Base-by-base conservation (phyloP, 2,888 invertebrate species). In the Macrophya alboannulata region DNA sequence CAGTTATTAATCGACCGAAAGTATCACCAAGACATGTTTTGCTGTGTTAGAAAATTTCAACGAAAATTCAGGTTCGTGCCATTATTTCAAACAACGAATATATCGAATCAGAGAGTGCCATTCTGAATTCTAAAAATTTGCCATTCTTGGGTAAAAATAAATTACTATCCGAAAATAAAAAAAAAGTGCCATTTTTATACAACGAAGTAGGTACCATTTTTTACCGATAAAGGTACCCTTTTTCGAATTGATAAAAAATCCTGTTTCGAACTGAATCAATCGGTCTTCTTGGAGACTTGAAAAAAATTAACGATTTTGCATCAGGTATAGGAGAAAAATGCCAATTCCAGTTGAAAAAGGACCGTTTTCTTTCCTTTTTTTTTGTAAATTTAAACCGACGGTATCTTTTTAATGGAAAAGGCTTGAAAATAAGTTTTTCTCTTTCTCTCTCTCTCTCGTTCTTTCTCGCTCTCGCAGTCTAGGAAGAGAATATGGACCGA, bases 401-500 rank as follows among this genome's bases (percentile, higher is more conserved):
- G 62, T 51, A 51, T 6, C 51, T 51, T 51, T 51, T 51, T 51
- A 21, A 25, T 21, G 12, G 21, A 62, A 25, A 62, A 25, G 25
- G 21, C 0, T 21, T 10, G 3, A 1, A 17, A 45, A n/a, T 9
- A 10, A 43, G 43, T 21, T 45, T 74, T 51, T 31, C 76, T 5
- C 43, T 40, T n/a, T 43, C 43, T 76, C 76, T 76, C 17, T 76
- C 76, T 51, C 21, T 15, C 8, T 51, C 51, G 17, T 9, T 51
- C 9, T 51, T 51, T 45, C 45, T 21, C 40, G 43, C 17, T 21
- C 72, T 21, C 48, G 77, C 37, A 55, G 51, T 31, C 77, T 43
- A 77, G 77, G 77, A 77, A 77, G 77, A 77, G 77, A 77, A 55
- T 77, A 62, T 62, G 81, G 62, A 62, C 40, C 81, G 62, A 81